A percentile compares a stretch with the other conserved stretches of the same genome.
These are phyloP conservation scores for Nasonia oneida DNA, from an alignment of 2,888 invertebrate species.

Conservation along the genomic window DNA sequence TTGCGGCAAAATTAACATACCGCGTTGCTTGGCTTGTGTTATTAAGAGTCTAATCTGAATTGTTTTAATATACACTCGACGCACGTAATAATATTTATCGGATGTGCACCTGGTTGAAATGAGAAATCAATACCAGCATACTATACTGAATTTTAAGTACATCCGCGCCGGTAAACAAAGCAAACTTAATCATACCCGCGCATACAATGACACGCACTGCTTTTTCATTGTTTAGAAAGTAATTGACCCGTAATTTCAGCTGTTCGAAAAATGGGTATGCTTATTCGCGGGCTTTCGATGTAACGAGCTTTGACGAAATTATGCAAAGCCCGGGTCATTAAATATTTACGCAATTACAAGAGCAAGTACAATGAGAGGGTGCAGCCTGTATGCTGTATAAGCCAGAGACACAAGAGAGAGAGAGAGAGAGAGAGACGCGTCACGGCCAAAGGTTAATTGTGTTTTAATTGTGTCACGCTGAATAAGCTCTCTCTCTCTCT, in stretches of 20 bases:
- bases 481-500: constrained; percentile 11
- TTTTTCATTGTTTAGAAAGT: too few relatives aligned
- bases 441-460: constrained; percentile 38
- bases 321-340: neutral
- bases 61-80: neutral
- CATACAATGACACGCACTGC: too few relatives aligned
- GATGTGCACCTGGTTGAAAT: neutral
- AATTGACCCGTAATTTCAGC: neutral
- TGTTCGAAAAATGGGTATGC: neutral
- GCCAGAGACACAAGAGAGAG: neutral
- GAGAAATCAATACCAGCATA: neutral
- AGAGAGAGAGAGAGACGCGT: neutral
- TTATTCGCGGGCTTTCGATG: neutral
- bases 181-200: neutral
- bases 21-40: neutral
- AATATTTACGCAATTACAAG: neutral
- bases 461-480: constrained; percentile 38
- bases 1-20: neutral
- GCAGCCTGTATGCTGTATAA: too few relatives aligned
- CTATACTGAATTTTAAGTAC: neutral
- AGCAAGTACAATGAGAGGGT: neutral
- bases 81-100: neutral
- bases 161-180: neutral
- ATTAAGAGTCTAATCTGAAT: neutral
- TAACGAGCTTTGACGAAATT: neutral